Percentiles rank a stretch among this genome's conserved stretches.
phyloP scores from a whole-genome alignment of 2,797 vertebrate genomes.

The Scyliorhinus canicula region DNA sequence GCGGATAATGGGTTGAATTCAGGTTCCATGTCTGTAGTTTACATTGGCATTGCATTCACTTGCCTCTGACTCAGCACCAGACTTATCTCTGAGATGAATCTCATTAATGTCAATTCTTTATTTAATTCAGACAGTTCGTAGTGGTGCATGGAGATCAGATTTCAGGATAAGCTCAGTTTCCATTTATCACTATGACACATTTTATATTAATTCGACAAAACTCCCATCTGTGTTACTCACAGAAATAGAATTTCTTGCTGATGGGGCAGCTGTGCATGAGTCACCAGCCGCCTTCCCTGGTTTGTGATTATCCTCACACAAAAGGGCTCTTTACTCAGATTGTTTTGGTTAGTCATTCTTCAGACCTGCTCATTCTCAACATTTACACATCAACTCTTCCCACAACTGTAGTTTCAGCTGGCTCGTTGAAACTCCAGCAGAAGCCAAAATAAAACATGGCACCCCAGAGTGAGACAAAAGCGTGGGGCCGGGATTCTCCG shows the following conservation, averaged over 20 bases:
- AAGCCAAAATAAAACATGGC: neutral
- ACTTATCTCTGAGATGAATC: neutral
- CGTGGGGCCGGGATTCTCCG: too few relatives aligned
- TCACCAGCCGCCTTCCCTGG: neutral
- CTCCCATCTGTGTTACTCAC: neutral
- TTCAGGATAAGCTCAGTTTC: neutral
- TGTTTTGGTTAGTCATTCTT: neutral
- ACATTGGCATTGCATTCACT: neutral
- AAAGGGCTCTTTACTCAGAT: neutral
- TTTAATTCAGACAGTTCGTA: neutral
- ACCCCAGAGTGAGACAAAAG: neutral
- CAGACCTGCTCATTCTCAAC: neutral
- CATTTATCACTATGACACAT: neutral
- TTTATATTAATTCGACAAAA: conserved; percentile 21
- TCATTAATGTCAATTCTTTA: neutral
- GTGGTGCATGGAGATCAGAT: conserved; percentile 3
- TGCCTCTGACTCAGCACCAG: neutral
- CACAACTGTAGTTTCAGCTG: neutral
- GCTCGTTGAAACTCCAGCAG: neutral
- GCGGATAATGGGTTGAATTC: neutral
- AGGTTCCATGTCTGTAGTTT: neutral
- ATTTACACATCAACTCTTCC: neutral
- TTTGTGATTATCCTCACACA: neutral
- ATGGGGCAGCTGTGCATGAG: neutral
- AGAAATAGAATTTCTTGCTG: neutral